Evolutionary conservation across 2,113 vertebrate species (phyloP).

Genomic region (Copsychus sechellarum): DNA sequence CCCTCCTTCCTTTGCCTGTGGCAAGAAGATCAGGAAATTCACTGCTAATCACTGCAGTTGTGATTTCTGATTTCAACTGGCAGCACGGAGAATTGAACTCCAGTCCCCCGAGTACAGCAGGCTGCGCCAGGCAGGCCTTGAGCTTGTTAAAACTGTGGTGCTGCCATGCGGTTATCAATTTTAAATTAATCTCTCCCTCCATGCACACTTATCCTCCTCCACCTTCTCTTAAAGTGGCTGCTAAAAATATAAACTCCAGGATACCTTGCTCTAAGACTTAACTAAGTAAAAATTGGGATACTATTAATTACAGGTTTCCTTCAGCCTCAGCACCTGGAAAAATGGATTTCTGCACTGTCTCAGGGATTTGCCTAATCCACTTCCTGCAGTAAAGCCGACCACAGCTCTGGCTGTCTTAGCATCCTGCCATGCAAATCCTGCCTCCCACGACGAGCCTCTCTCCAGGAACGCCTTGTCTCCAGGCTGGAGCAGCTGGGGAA

Average conservation of each 20-base stretch:
- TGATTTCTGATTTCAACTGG: constrained; percentile 85
- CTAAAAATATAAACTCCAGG: constrained; percentile 80
- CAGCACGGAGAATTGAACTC: constrained; percentile 80
- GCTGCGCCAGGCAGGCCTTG: constrained; percentile 73
- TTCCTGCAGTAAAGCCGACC: constrained; percentile 33
- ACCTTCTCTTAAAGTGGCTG: constrained; percentile 73
- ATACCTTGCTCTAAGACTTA: constrained; percentile 72
- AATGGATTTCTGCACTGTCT: constrained; percentile 46
- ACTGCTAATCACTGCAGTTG: constrained; percentile 81
- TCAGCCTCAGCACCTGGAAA: constrained; percentile 53
- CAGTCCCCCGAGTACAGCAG: constrained; percentile 71
- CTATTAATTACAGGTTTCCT: constrained; percentile 70
- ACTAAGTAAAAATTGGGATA: constrained; percentile 63
- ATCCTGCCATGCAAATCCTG: constrained; percentile 1
- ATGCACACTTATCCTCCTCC: constrained; percentile 42
- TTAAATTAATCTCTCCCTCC: constrained; percentile 79
- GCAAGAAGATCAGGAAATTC: constrained; percentile 78
- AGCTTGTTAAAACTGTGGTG: constrained; percentile 78
- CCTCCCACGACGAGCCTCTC: neutral
- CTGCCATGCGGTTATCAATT: constrained; percentile 77
- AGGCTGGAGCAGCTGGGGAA: neutral
- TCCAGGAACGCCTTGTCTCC: neutral
- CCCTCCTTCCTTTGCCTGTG: constrained; percentile 62
- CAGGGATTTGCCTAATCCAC: constrained; percentile 44
- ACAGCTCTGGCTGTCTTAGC: neutral